Conservation (phyloP, 2,888 invertebrate species). For the Erebia palarica region DNA sequence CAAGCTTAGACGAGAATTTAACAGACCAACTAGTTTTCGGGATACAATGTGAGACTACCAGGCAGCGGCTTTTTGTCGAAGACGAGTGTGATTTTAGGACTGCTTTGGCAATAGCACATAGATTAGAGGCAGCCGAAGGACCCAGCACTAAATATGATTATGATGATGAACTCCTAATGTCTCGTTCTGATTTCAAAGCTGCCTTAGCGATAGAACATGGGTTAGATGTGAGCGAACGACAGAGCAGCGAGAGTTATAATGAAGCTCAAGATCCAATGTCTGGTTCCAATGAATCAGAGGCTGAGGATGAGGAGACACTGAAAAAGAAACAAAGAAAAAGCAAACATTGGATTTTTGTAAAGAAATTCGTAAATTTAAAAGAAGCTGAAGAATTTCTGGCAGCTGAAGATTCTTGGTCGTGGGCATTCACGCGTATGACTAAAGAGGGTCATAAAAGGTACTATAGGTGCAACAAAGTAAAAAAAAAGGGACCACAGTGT, state of each 20-base stretch:
- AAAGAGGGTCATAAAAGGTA: not conserved
- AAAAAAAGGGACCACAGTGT: no score
- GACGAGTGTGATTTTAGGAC: not conserved
- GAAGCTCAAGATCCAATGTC: not conserved
- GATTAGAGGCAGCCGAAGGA: not conserved
- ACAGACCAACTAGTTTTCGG: slow-evolving; percentile 1
- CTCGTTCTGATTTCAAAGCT: not conserved
- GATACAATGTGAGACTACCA: not conserved
- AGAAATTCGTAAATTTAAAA: not conserved
- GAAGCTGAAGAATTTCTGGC: not conserved
- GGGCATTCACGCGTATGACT: not conserved
- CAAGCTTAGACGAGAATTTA: not conserved
- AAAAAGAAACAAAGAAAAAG: not conserved
- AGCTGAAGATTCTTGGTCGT: not conserved
- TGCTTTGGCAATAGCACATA: not conserved
- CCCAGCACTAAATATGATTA: not conserved
- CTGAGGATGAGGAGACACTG: not conserved
- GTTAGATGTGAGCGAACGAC: not conserved
- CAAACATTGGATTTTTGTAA: not conserved
- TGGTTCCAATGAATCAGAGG: not conserved
- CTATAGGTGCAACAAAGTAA: no score
- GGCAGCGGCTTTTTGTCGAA: not conserved
- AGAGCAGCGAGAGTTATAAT: not conserved
- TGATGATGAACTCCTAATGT: not conserved
- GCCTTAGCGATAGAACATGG: not conserved